Evolutionary conservation across 1,140 invertebrate genomes (phyloP).

Genomic region (Trichonephila clavata): DNA sequence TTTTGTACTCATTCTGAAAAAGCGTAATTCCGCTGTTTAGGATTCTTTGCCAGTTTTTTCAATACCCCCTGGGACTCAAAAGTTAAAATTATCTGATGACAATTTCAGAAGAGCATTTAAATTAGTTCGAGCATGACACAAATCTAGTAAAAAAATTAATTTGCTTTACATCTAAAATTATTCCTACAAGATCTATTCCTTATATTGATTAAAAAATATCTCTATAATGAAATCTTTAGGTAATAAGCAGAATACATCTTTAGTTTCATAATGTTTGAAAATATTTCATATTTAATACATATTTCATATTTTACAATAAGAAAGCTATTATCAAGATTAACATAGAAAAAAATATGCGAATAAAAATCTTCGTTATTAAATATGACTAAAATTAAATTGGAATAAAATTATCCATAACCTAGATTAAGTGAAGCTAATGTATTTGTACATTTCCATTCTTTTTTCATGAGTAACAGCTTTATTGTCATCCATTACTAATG

Average conservation of each 20-base stretch:
- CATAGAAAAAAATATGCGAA: not conserved
- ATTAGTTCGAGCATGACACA: too few species aligned
- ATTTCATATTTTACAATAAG: not conserved
- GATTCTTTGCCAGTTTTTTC: too few species aligned
- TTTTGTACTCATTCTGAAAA: too few species aligned
- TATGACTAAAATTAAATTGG: not conserved
- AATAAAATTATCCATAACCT: conserved; percentile 82
- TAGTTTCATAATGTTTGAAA: not conserved
- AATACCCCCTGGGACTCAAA: too few species aligned
- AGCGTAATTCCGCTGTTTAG: too few species aligned
- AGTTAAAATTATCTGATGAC: too few species aligned
- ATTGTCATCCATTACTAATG: conserved; percentile 91
- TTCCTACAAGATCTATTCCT: too few species aligned
- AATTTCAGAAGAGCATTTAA: too few species aligned
- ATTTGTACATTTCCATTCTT: conserved; percentile 99
- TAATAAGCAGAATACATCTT: not conserved
- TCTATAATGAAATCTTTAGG: too few species aligned
- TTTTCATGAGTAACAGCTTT: conserved; percentile 94
- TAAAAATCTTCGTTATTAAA: not conserved
- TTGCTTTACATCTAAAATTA: too few species aligned
- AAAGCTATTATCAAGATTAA: not conserved
- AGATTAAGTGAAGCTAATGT: conserved; percentile 96
- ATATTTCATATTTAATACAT: not conserved
- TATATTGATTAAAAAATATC: too few species aligned
- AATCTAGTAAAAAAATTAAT: too few species aligned